phyloP scores from a whole-genome alignment of 92 coral and sea anemone genomes.

The Nematostella vectensis region DNA sequence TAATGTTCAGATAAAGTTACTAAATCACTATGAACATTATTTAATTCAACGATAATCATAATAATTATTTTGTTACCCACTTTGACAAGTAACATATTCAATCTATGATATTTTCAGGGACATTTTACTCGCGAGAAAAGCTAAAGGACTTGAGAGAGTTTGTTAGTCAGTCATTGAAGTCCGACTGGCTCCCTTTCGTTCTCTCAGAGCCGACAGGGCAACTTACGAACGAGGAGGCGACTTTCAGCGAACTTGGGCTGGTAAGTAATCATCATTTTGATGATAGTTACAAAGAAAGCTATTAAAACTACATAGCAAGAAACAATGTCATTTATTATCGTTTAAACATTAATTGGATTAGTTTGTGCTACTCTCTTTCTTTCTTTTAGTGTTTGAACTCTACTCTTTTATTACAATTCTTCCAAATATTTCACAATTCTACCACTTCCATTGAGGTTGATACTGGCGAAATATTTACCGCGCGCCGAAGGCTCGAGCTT shows the following conservation, averaged over 20 bases:
- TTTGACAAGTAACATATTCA: too few relatives aligned
- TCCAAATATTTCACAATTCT: neutral
- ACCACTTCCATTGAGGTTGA: too few relatives aligned
- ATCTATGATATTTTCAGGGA: conserved; percentile 44
- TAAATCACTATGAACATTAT: too few relatives aligned
- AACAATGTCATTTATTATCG: too few relatives aligned
- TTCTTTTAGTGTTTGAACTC: neutral
- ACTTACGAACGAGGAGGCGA: conserved; percentile 66
- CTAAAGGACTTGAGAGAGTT: conserved; percentile 61
- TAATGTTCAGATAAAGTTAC: too few relatives aligned
- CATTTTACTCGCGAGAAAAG: conserved; percentile 81
- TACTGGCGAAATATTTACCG: neutral
- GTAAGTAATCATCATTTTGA: conserved; percentile 30
- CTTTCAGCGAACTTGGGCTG: conserved; percentile 65
- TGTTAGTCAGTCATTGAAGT: conserved; percentile 73
- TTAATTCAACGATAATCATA: too few relatives aligned
- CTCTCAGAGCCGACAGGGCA: conserved; percentile 75
- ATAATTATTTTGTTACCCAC: too few relatives aligned
- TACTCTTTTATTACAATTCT: neutral
- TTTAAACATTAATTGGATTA: too few relatives aligned
- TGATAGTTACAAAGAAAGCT: neutral
- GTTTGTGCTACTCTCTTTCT: too few relatives aligned
- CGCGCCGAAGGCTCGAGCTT: neutral
- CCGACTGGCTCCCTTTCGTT: conserved; percentile 93
- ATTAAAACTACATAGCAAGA: too few relatives aligned